A percentile compares a stretch with the other conserved stretches of the same genome.
These are phyloP conservation scores for Mesorhabditis spiculigera DNA, from an alignment of 2,888 invertebrate genomes.

Conservation along the genomic window DNA sequence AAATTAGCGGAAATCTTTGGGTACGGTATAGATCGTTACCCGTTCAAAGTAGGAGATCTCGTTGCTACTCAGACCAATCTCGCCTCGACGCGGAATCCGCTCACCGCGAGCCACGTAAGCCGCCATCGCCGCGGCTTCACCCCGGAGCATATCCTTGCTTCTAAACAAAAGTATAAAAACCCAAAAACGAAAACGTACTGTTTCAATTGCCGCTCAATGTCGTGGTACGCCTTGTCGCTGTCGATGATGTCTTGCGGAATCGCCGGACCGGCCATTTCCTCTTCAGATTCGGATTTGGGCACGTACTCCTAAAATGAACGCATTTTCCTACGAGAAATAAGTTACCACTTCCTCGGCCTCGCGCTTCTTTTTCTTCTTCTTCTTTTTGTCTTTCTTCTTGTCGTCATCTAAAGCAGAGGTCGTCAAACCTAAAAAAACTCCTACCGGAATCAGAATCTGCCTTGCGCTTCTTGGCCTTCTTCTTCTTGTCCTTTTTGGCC, in stretches of 20 bases:
- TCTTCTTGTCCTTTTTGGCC: constrained; percentile 23
- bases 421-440: neutral
- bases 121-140: constrained; percentile 98
- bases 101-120: constrained; percentile 98
- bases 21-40: constrained; percentile 14
- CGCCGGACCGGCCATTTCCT: neutral
- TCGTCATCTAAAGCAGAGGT: neutral
- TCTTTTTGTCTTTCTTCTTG: constrained; percentile 11
- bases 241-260: neutral
- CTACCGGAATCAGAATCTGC: constrained; percentile 13
- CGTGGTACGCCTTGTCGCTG: neutral
- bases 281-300: neutral
- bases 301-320: neutral
- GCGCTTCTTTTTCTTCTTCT: constrained; percentile 16
- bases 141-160: constrained; percentile 81
- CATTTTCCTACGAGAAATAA: neutral
- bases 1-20: neutral
- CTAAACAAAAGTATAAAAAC: constrained; percentile 21
- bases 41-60: constrained; percentile 69
- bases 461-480: constrained; percentile 29
- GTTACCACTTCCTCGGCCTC: constrained; percentile 9
- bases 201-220: neutral
- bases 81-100: constrained; percentile 92
- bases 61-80: constrained; percentile 87
- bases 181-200: too few relatives aligned